Conservation (phyloP, 2,888 invertebrate species). For the Dyspetes luteomarginatus region DNA sequence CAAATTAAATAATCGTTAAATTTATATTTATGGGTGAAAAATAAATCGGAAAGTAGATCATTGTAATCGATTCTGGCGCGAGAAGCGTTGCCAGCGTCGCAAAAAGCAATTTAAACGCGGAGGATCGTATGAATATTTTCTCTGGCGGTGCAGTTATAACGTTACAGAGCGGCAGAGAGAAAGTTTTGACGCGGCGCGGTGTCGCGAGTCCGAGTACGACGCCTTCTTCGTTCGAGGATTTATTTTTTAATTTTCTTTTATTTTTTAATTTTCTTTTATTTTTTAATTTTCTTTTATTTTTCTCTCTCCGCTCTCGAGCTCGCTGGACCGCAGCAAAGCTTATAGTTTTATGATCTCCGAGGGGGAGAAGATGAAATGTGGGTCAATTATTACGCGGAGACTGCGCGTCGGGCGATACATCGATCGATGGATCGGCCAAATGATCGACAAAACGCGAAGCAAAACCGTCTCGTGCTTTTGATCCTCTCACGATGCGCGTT, state of each 20-base stretch:
- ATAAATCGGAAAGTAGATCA: constrained; percentile 41
- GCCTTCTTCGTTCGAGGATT: constrained; percentile 19
- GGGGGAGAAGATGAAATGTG: constrained; percentile 53
- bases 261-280: constrained; percentile 15
- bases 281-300: not conserved
- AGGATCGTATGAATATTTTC: constrained; percentile 15
- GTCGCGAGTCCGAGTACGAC: constrained; percentile 34
- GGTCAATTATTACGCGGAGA: constrained; percentile 62
- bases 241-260: not conserved
- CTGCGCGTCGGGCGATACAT: not conserved
- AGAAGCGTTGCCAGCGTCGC: not conserved
- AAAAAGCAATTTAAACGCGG: constrained; percentile 12
- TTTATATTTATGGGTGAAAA: not conserved
- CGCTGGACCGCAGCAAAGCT: constrained; percentile 18
- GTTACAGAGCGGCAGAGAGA: constrained; percentile 46
- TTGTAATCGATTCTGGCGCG: constrained; percentile 24
- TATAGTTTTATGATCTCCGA: constrained; percentile 50
- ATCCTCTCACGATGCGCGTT: too few species aligned
- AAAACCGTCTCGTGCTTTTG: not conserved
- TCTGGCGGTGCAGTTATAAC: constrained; percentile 17
- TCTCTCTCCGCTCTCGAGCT: not conserved
- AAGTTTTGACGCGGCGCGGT: constrained; percentile 57
- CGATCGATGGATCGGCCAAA: not conserved
- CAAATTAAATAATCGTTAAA: not conserved
- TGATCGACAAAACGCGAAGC: not conserved